Percentiles rank a stretch among this genome's conserved stretches.
phyloP scores from a whole-genome alignment of 1,140 invertebrate genomes.

The Drosophila kepulauana region DNA sequence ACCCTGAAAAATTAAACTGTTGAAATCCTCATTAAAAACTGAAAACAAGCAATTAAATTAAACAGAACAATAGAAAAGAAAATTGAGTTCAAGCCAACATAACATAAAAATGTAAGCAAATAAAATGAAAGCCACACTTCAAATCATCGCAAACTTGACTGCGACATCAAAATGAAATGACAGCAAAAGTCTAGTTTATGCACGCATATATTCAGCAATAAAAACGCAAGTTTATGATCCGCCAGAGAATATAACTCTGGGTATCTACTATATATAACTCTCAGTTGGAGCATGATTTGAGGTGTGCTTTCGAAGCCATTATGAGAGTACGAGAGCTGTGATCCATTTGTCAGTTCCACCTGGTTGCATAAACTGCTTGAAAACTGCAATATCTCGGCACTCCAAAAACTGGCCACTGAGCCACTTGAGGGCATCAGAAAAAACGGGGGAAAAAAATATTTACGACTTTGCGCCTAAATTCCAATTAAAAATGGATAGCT shows the following conservation, averaged over 20 bases:
- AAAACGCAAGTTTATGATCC: not conserved
- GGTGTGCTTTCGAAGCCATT: constrained; percentile 4
- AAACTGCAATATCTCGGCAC: constrained; percentile 62
- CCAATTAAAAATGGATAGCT: constrained; percentile 76
- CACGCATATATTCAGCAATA: not conserved
- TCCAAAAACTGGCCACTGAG: not conserved
- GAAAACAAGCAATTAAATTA: no score
- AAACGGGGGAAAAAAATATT: constrained; percentile 54
- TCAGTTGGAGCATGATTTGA: not conserved
- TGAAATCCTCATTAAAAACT: no score
- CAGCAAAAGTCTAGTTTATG: not conserved
- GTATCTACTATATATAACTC: not conserved
- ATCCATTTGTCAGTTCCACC: constrained; percentile 35
- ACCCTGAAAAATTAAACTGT: no score
- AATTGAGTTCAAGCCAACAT: no score
- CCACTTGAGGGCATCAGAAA: constrained; percentile 28
- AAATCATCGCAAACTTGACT: no score
- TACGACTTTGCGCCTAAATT: constrained; percentile 78
- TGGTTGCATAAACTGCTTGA: constrained; percentile 52
- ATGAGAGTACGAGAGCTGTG: not conserved
- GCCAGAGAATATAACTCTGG: not conserved
- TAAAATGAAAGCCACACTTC: no score
- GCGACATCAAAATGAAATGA: no score
- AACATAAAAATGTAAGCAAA: no score
- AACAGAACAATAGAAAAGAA: no score